Conservation (phyloP, 1,140 invertebrate genomes). For the Helicoverpa armigera region DNA sequence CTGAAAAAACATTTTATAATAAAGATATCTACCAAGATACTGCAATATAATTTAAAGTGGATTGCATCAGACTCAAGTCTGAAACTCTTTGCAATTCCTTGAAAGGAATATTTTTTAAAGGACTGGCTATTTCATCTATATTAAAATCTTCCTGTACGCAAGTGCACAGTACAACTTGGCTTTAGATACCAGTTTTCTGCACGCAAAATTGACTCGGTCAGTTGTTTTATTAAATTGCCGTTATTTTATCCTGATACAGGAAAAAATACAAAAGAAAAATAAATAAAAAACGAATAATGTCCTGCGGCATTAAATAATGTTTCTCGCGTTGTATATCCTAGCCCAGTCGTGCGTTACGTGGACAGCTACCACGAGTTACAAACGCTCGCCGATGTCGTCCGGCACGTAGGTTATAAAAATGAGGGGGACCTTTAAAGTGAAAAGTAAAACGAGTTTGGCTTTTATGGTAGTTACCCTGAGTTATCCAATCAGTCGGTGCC, state of each 20-base stretch:
- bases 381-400: conserved; percentile 15
- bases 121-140: not conserved
- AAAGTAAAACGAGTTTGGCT: conserved; percentile 54
- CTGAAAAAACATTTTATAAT: conserved; percentile 47
- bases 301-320: conserved; percentile 44
- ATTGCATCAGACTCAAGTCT: conserved; percentile 19
- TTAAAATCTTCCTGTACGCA: not conserved
- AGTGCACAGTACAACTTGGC: not conserved
- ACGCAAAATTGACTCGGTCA: not conserved
- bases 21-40: conserved; percentile 38
- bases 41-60: conserved; percentile 30
- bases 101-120: not conserved
- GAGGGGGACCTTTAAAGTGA: conserved; percentile 36
- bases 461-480: conserved; percentile 53
- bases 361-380: conserved; percentile 19
- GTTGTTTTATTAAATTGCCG: not conserved
- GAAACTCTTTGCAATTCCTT: conserved; percentile 6
- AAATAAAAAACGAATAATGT: conserved; percentile 36
- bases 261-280: conserved; percentile 19
- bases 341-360: conserved; percentile 44
- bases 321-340: conserved; percentile 38
- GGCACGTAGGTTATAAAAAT: conserved; percentile 31
- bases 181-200: not conserved
- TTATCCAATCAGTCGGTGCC: conserved; percentile 68
- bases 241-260: not conserved